Base-by-base conservation (phyloP, 2,888 invertebrate genomes). In the Pyrocoelia pectoralis region DNA sequence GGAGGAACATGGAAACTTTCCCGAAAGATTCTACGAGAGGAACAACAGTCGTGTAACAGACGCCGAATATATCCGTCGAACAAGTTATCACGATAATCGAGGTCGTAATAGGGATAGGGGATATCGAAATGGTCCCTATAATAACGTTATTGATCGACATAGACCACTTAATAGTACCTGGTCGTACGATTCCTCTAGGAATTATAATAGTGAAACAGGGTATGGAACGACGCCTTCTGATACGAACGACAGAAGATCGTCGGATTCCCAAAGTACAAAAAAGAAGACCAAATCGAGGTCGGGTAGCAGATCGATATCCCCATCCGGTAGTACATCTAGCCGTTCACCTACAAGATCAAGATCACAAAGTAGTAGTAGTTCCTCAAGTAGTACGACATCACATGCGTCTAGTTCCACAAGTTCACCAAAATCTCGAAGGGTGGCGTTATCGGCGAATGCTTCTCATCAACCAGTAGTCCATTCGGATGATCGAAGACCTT, bases 401-500 rank as follows among this genome's bases (percentile, higher is more conserved):
- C 84, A 88, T 61, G 87, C 85, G 72, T 85, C 86, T 73, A 85
- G 78, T 59, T 78, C 85, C 55, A 85, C 86, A 68, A 82, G 87
- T 68, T 87, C 88, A 57, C 87, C 87, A 70, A 86, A 81, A 61
- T 86, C 80, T 78, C 85, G 82, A 79, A 81, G 77, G 61, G 69
- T 74, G 66, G 81, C 81, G 72, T 80, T 73, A 53, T 67, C 73
- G 48, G 78, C 77, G 50, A 80, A 79, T 67, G 77, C 80, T 56
- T 79, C 80, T 58, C 74, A 72, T 66, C 72, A 74, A 68, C 74
- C 76, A 15, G 73, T 76, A 48, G 77, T 78, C 46, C 77, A 79
- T 69, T 86, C 85, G 61, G 87, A 91, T 72, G 91, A 91, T 74
- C 85, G 89, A 74, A 86, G 94, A 77, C 94, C 94, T 64, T 83